Base-by-base conservation (phyloP, 2,888 invertebrate species). In the Magallana nippona region DNA sequence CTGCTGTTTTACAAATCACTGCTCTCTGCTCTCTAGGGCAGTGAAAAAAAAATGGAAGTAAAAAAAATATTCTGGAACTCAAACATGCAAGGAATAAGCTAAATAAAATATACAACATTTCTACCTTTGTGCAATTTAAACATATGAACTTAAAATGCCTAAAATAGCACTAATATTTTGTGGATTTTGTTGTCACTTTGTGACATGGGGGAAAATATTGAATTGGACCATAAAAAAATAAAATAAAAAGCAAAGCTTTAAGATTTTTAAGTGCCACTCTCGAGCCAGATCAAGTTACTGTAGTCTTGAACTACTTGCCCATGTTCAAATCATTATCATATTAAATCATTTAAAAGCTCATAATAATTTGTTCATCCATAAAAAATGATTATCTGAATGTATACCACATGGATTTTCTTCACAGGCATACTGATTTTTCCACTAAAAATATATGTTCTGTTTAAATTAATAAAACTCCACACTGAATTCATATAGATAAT, bases 111-210 rank as follows among this genome's bases (percentile, higher is more conserved):
- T 22, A 71, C 13, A 71, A 15, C 60, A 60, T 60, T 44, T 27
- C 71, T 71, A 22, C 27, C 13, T 44, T 13, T 22, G 71, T 71
- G 71, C 71, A 71, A 71, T 27, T 71, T 10, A 71, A 71, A 71
- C 27, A 71, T 17, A 60, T 60, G 19, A n/a, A 71, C 71, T 27
- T 15, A 22, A 60, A 60, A 60, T 71, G 27, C 22, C 32, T 71
- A 71, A 71, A 71, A 71, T 71, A 71, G 71, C 71, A 71, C 71
- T 71, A 71, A 27, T 27, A 22, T 15, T 32, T 27, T 13, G 32
- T 71, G 71, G 71, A 71, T 71, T 71, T 71, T 71, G 71, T 27
- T 71, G 71, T 71, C 71, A 71, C 71, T 71, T 71, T 71, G 71
- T 71, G 71, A 71, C 71, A 27, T 27, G 32, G 32, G 71, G 27